phyloP scores from a whole-genome alignment of 2,888 invertebrate genomes.

The Agonopterix arenella region DNA sequence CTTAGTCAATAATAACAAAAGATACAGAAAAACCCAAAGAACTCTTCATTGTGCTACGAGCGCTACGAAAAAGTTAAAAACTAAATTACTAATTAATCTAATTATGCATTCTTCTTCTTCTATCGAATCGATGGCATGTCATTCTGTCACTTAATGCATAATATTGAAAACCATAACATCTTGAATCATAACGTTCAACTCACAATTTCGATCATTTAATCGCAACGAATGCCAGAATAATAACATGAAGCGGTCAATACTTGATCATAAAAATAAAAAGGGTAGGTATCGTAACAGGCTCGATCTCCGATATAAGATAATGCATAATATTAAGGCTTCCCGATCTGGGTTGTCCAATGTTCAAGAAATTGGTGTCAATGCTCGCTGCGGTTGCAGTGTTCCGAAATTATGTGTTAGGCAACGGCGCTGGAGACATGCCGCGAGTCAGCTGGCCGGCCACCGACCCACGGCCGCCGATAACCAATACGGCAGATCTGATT shows the following conservation, averaged over 20 bases:
- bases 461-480: conserved; percentile 37
- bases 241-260: conserved; percentile 3
- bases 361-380: conserved; percentile 72
- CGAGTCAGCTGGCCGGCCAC: conserved; percentile 20
- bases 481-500: conserved; percentile 44
- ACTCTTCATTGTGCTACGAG: too few relatives aligned
- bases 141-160: too few relatives aligned
- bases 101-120: too few relatives aligned
- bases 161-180: too few relatives aligned
- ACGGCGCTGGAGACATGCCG: conserved; percentile 28
- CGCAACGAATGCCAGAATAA: conserved; percentile 4
- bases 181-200: too few relatives aligned
- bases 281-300: conserved; percentile 12
- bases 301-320: conserved; percentile 10
- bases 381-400: conserved; percentile 73
- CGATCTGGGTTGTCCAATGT: conserved; percentile 49
- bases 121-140: too few relatives aligned
- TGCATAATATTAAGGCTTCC: conserved; percentile 25
- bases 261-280: conserved; percentile 11
- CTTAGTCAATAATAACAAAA: too few relatives aligned
- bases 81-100: too few relatives aligned
- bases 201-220: conserved; percentile 2
- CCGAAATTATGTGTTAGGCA: conserved; percentile 71
- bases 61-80: too few relatives aligned
- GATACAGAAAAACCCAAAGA: too few relatives aligned